Evolutionary conservation across 2,113 vertebrate species (phyloP), one percentile per base, ranked within the genome.

Genomic region (Taurulus bubalis): DNA sequence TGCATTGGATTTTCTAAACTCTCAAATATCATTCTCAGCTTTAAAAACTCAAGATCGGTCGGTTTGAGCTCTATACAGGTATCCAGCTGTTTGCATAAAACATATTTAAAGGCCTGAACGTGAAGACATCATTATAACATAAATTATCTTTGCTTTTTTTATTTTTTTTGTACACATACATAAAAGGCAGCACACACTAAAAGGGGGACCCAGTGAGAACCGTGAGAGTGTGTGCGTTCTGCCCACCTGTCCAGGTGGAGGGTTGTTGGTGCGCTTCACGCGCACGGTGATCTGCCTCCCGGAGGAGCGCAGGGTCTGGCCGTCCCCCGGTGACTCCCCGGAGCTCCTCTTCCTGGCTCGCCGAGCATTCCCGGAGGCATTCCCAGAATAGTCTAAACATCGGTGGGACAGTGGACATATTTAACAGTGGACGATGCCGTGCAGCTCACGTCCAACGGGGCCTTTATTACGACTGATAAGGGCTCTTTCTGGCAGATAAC

Each of bases 241-340:
- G 51, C n/a, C 70, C 51, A 94, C 94, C 90, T 95, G 95, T 64
- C 90, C 92, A 75, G 94, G 87, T 70, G 94, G 93, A 45, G 93
- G 90, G 81, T 91, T 95, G 85, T 88, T 94, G 79, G 87, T 87
- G 18, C 95, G 88, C 80, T 94, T 95, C 69, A 92, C 91, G 24
- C 94, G 83, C 63, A 94, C 85, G 34, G 87, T 97, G 34, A 94
- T 95, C 95, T 97, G 97, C 91, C 97, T 95, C 18, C 96, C 97
- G n/a, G 96, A 97, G 81, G 97, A 96, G 77, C 97, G 96, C 83
- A 96, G 81, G 71, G 95, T 94, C 91, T 97, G 96, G 62, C 74
- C 95, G 71, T 98, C 97, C 14, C 93, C 93, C 73, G 94, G 94
- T 7, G 95, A 93, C 38, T 98, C 97, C 70, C 93, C 86, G 40